Percentiles rank a stretch among this genome's conserved stretches.
Conservation (phyloP, 1,140 invertebrate genomes). For the Conus betulinus region DNA sequence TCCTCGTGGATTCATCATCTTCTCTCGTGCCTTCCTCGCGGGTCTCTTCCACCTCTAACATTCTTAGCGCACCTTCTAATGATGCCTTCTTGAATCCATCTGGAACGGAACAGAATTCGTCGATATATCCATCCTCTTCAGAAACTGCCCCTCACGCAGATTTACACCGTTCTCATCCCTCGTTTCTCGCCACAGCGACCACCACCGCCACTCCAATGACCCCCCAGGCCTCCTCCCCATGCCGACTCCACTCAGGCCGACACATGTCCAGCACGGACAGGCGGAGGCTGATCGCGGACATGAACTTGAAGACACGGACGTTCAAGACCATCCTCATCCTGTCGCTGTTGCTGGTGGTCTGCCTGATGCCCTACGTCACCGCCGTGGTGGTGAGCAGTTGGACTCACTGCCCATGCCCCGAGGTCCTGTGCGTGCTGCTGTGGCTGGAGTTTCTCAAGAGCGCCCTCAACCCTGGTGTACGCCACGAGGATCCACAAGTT, state of each 20-base stretch:
- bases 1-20: no score
- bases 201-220: no score
- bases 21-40: no score
- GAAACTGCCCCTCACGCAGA: no score
- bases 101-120: no score
- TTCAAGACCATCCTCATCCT: constrained; percentile 28
- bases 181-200: no score
- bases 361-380: background rate
- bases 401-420: background rate
- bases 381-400: background rate
- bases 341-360: background rate
- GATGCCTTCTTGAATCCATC: no score
- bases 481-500: constrained; percentile 11
- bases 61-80: no score
- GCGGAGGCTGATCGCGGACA: background rate
- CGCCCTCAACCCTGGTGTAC: constrained; percentile 17
- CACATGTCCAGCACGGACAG: background rate
- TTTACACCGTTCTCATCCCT: no score
- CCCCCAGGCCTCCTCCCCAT: background rate
- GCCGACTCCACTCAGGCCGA: background rate
- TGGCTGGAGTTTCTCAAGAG: constrained; percentile 15
- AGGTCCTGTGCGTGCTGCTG: background rate
- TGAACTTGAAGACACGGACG: background rate
- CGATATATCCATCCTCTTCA: no score
- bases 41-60: no score